Evolutionary conservation across 2,888 invertebrate genomes (phyloP).

Genomic region (Phortica okadai): DNA sequence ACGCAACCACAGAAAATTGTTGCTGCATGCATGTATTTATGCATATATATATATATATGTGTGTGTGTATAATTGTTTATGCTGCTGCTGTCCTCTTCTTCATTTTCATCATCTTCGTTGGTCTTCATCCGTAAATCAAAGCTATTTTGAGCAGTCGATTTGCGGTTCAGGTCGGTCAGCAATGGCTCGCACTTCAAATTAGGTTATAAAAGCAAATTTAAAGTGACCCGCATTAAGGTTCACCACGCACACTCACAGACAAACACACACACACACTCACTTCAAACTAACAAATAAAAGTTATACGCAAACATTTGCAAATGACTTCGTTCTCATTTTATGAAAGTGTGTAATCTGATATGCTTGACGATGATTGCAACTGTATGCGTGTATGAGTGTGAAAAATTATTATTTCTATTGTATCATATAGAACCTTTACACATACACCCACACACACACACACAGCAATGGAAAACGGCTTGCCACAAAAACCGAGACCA

Average conservation of each 20-base stretch:
- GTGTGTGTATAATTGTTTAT: not conserved
- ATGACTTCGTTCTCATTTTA: not conserved
- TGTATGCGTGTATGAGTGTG: conserved; percentile 5
- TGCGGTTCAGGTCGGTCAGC: conserved; percentile 21
- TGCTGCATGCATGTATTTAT: not conserved
- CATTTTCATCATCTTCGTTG: not conserved
- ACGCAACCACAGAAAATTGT: not conserved
- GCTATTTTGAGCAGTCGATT: conserved; percentile 22
- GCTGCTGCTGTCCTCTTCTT: not conserved
- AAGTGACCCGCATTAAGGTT: conserved; percentile 21
- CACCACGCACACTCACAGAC: conserved; percentile 10
- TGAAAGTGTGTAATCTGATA: conserved; percentile 6
- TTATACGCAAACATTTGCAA: not conserved
- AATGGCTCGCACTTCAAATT: conserved; percentile 20
- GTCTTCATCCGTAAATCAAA: conserved; percentile 9
- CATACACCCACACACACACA: not conserved
- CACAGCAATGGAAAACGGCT: not conserved
- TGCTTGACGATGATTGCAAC: not conserved
- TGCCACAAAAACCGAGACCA: not conserved
- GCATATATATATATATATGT: not conserved
- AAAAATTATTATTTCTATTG: not conserved
- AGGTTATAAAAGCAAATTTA: conserved; percentile 32
- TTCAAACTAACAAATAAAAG: conserved; percentile 7
- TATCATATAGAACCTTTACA: not conserved
- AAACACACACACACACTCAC: conserved; percentile 21